phyloP scores from a whole-genome alignment of 2,113 vertebrate species.

The Cyphomyrus discorhynchus region DNA sequence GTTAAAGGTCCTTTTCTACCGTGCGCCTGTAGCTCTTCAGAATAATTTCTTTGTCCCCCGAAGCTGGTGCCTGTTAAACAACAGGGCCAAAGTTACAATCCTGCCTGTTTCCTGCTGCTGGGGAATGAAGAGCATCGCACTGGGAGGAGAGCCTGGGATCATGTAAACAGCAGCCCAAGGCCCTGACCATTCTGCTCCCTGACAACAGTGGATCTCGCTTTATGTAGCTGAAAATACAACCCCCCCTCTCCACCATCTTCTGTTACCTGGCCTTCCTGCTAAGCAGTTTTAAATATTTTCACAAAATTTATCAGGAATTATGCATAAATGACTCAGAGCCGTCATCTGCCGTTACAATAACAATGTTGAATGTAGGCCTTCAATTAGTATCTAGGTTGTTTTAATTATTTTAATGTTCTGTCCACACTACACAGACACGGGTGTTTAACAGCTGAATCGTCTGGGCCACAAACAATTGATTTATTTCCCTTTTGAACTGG shows the following conservation, averaged over 20 bases:
- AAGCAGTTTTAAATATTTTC: constrained; percentile 49
- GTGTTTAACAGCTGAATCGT: constrained; percentile 30
- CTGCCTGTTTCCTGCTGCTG: constrained; percentile 63
- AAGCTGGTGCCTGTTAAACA: constrained; percentile 79
- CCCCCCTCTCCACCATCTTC: not conserved
- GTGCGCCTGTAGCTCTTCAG: constrained; percentile 85
- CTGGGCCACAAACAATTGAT: constrained; percentile 31
- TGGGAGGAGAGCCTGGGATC: constrained; percentile 52
- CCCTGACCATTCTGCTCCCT: constrained; percentile 45
- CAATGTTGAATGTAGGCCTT: not conserved
- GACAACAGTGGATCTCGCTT: constrained; percentile 39
- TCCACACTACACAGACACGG: constrained; percentile 12
- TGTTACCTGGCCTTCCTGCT: constrained; percentile 47
- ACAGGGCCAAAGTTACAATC: constrained; percentile 84
- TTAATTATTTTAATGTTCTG: constrained; percentile 1
- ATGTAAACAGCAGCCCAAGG: constrained; percentile 57
- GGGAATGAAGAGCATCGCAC: constrained; percentile 44
- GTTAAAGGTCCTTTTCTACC: constrained; percentile 91
- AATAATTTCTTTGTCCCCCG: constrained; percentile 68
- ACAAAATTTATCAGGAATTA: not conserved
- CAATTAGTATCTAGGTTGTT: not conserved
- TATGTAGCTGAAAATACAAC: constrained; percentile 5
- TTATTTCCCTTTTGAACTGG: constrained; percentile 21
- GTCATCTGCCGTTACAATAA: not conserved
- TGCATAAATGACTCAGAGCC: not conserved